Evolutionary conservation across 2,888 invertebrate genomes (phyloP).

Genomic region (Acronicta leporina): DNA sequence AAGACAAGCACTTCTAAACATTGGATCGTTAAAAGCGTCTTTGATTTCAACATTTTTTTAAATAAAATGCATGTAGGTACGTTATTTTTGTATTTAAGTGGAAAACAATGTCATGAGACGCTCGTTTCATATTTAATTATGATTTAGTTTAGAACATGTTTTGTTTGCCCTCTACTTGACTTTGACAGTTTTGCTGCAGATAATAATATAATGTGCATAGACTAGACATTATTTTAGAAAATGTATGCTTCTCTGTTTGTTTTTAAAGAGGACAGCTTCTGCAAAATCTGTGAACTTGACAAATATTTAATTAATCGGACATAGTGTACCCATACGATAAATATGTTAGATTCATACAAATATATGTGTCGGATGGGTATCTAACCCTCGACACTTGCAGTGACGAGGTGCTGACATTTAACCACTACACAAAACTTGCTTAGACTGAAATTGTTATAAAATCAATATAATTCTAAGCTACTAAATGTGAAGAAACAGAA

Average conservation of each 20-base stretch:
- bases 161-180: neutral
- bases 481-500: constrained; percentile 2
- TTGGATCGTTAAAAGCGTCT: constrained; percentile 15
- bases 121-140: neutral
- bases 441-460: neutral
- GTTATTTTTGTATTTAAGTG: neutral
- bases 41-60: constrained; percentile 18
- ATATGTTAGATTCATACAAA: no score
- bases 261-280: no score
- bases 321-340: no score
- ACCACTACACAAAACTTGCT: no score
- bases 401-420: no score
- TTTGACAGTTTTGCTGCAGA: constrained; percentile 1
- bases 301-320: no score
- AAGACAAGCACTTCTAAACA: constrained; percentile 19
- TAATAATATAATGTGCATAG: neutral
- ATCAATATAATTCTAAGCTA: constrained; percentile 2
- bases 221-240: no score
- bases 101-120: constrained; percentile 6
- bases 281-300: no score
- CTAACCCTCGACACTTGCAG: no score
- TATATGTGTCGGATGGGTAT: no score
- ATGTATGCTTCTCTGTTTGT: no score
- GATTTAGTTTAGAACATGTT: neutral
- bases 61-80: neutral